Evolutionary conservation across 1,140 invertebrate genomes (phyloP).

Genomic region (Pissodes strobi): DNA sequence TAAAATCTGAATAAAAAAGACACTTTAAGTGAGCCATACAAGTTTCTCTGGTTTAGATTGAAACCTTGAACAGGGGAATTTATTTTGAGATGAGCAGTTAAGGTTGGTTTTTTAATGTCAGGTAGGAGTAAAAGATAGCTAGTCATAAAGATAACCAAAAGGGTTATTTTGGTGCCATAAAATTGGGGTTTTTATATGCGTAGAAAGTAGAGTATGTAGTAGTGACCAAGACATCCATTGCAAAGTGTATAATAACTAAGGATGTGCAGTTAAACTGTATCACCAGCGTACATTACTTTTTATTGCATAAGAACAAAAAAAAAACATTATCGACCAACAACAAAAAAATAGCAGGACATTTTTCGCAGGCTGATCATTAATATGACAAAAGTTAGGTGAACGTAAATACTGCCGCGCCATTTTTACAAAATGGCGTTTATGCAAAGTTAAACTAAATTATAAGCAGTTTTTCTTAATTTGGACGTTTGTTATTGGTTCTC

Average conservation of each 20-base stretch:
- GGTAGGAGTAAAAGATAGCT: conserved; percentile 16
- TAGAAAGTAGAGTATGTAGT: not conserved
- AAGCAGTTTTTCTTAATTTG: conserved; percentile 6
- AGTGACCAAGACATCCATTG: no score
- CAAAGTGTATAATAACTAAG: not conserved
- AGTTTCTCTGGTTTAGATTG: not conserved
- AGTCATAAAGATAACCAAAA: conserved; percentile 23
- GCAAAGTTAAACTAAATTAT: conserved; percentile 21
- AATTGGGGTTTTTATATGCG: not conserved
- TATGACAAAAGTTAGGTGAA: conserved; percentile 15
- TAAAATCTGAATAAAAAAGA: conserved; percentile 20
- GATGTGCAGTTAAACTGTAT: no score
- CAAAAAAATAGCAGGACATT: not conserved
- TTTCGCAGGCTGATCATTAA: conserved; percentile 9
- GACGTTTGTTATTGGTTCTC: no score
- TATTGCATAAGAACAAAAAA: not conserved
- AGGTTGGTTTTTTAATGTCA: conserved; percentile 16
- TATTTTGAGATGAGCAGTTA: not conserved
- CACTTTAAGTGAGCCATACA: not conserved
- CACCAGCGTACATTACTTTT: not conserved
- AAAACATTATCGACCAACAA: conserved; percentile 16
- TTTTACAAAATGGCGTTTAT: conserved; percentile 32
- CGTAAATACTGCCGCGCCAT: conserved; percentile 32
- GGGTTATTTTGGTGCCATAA: conserved; percentile 28
- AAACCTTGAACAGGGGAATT: not conserved